phyloP scores from a whole-genome alignment of 2,797 vertebrate genomes.

The Falco naumanni region DNA sequence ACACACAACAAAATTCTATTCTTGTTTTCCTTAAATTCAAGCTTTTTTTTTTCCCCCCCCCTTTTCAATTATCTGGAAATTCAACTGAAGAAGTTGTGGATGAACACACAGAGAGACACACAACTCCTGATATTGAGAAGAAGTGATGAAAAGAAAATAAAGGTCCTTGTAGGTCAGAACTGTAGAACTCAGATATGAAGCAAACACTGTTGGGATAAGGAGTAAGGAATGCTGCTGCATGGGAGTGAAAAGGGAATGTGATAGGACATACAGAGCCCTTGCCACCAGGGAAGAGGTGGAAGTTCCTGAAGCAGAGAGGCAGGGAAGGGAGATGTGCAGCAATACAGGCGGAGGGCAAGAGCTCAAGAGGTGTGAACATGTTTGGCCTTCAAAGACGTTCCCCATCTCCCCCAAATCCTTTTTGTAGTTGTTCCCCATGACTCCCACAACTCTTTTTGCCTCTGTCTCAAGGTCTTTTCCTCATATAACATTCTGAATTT shows the following conservation, averaged over 20 bases:
- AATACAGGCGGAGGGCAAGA: not conserved
- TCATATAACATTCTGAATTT: not conserved
- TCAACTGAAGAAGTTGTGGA: not conserved
- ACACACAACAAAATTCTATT: not conserved
- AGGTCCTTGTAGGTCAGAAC: not conserved
- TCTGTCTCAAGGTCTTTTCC: not conserved
- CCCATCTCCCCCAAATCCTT: fast-evolving
- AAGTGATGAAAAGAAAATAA: not conserved
- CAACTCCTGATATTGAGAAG: not conserved
- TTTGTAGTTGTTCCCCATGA: not conserved
- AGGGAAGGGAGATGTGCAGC: not conserved
- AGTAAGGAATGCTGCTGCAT: not conserved
- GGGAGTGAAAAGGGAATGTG: not conserved
- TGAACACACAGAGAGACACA: not conserved
- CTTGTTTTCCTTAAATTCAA: not conserved
- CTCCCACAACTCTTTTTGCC: not conserved
- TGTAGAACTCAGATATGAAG: not conserved
- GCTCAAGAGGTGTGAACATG: not conserved
- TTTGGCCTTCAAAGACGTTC: not conserved
- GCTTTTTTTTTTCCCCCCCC: not conserved
- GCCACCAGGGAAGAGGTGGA: not conserved
- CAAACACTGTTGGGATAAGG: not conserved
- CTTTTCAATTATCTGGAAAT: not conserved
- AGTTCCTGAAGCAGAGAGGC: not conserved
- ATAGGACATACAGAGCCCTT: not conserved